phyloP scores from a whole-genome alignment of 2,888 invertebrate species.

The Agonopterix alstromeriana region DNA sequence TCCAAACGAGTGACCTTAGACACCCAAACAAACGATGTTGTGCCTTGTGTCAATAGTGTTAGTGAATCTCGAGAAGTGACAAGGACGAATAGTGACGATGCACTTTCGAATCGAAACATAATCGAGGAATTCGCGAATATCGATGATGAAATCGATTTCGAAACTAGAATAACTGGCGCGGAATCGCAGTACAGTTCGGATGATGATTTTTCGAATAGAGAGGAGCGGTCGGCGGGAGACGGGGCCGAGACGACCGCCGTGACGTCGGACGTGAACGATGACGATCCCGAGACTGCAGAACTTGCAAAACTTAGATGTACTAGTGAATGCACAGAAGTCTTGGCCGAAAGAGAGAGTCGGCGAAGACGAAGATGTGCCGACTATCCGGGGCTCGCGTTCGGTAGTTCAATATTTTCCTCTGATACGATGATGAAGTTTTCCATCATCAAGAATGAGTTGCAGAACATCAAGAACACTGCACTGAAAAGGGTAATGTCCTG shows the following conservation, averaged over 20 bases:
- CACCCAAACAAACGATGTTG: conserved; percentile 65
- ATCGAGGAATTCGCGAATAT: conserved; percentile 53
- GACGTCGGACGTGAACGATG: conserved; percentile 68
- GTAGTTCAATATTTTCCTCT: conserved; percentile 94
- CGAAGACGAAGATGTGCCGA: conserved; percentile 89
- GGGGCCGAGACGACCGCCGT: conserved; percentile 64
- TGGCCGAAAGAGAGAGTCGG: conserved; percentile 89
- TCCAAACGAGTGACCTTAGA: conserved; percentile 69
- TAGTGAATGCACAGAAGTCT: conserved; percentile 91
- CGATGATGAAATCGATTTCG: conserved; percentile 58
- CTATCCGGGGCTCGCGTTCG: conserved; percentile 94
- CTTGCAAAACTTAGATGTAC: conserved; percentile 91
- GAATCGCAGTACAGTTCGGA: conserved; percentile 57
- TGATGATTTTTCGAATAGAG: conserved; percentile 62
- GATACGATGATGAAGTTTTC: conserved; percentile 99
- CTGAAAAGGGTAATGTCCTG: conserved; percentile 92
- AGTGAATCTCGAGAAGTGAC: conserved; percentile 72
- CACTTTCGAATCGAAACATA: conserved; percentile 69
- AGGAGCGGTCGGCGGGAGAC: conserved; percentile 63
- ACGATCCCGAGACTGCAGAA: conserved; percentile 88
- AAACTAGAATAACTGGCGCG: conserved; percentile 42
- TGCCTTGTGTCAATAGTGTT: conserved; percentile 75
- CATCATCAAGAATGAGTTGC: conserved; percentile 96
- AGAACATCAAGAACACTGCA: conserved; percentile 97
- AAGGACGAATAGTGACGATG: conserved; percentile 76